These are phyloP conservation scores for Pantherophis alleghaniensis DNA, from an alignment of 2,797 vertebrate genomes.

Conservation along the genomic window DNA sequence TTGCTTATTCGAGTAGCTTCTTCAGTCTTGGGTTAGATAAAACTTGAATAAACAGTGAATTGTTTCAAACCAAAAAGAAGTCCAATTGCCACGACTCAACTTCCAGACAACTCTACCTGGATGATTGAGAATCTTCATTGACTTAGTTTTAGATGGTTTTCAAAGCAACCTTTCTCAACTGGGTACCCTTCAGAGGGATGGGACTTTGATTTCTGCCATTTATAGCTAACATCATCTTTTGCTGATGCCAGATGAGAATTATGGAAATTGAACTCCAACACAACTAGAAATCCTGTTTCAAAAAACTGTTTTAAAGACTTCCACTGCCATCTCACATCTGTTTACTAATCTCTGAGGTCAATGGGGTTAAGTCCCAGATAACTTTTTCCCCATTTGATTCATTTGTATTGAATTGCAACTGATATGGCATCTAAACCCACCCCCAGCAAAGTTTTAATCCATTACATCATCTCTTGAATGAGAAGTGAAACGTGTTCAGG, in stretches of 20 bases:
- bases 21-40: not conserved
- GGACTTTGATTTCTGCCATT: not conserved
- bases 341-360: not conserved
- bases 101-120: not conserved
- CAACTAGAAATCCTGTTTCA: not conserved
- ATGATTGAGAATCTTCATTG: not conserved
- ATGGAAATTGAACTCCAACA: not conserved
- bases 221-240: not conserved
- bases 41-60: not conserved
- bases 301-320: not conserved
- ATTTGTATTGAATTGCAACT: not conserved
- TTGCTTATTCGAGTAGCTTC: not conserved
- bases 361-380: not conserved
- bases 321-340: not conserved
- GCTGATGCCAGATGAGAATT: not conserved
- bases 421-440: not conserved
- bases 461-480: not conserved
- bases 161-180: not conserved
- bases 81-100: not conserved
- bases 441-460: not conserved
- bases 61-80: not conserved
- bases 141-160: not conserved
- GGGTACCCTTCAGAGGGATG: not conserved
- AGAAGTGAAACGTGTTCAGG: not conserved
- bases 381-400: not conserved